phyloP scores from a whole-genome alignment of 1,140 invertebrate species.

The Ylistrum balloti region DNA sequence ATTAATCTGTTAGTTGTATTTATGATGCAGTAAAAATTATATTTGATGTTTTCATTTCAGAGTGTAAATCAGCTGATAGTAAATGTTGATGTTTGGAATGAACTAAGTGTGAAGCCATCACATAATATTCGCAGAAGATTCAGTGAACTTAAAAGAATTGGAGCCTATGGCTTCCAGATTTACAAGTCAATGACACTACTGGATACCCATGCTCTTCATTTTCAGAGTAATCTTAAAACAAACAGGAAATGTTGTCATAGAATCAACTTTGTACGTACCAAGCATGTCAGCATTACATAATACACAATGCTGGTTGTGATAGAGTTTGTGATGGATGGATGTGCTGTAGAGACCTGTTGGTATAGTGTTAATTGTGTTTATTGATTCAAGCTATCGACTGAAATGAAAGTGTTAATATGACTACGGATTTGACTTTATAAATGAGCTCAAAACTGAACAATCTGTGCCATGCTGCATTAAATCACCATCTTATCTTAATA shows the following conservation, averaged over 20 bases:
- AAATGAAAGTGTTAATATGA: neutral
- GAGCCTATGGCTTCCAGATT: slow-evolving; percentile 60
- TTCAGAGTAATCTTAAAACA: slow-evolving; percentile 40
- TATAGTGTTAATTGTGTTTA: neutral
- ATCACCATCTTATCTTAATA: too few species aligned
- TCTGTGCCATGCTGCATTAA: neutral
- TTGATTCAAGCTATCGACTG: neutral
- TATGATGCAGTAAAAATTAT: too few species aligned
- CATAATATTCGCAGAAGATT: slow-evolving; percentile 47
- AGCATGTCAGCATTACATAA: slow-evolving; percentile 37
- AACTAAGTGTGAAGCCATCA: neutral
- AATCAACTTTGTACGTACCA: slow-evolving; percentile 46
- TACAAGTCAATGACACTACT: slow-evolving; percentile 48
- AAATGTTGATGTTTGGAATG: slow-evolving; percentile 49
- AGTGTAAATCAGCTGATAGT: slow-evolving; percentile 58
- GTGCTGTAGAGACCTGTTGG: neutral
- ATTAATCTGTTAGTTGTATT: too few species aligned
- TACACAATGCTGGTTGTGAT: neutral
- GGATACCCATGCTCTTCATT: slow-evolving; percentile 41
- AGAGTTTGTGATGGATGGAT: neutral
- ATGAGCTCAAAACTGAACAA: neutral
- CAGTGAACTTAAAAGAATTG: slow-evolving; percentile 60
- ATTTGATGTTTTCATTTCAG: slow-evolving; percentile 50
- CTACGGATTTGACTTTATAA: neutral
- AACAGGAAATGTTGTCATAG: slow-evolving; percentile 44